Evolutionary conservation across 2,113 vertebrate species (phyloP).

Genomic region (Poecile atricapillus): DNA sequence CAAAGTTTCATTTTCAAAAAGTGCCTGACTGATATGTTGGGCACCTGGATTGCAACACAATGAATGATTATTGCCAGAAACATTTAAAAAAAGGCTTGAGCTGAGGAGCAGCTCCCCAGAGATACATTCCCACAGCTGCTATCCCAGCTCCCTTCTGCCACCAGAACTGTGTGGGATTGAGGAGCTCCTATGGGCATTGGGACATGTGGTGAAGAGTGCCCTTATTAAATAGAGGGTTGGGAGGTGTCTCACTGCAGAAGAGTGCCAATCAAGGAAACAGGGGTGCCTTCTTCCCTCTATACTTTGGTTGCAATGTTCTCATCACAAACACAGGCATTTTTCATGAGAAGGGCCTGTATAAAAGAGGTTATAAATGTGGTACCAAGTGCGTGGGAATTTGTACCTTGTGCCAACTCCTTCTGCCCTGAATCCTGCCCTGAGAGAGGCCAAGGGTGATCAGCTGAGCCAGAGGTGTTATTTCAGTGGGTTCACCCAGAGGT

Average conservation of each 20-base stretch:
- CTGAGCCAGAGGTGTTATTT: neutral
- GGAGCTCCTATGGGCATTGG: accelerated
- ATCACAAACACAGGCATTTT: neutral
- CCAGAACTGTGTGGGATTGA: accelerated
- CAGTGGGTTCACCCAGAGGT: no score
- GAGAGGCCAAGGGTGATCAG: accelerated
- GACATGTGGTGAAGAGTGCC: accelerated
- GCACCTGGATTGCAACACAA: neutral
- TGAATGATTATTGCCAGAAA: neutral
- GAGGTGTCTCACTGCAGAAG: neutral
- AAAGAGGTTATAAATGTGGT: neutral
- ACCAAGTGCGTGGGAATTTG: no score
- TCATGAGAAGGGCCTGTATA: accelerated
- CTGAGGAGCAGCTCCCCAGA: neutral
- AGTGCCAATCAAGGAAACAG: accelerated
- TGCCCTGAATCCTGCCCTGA: neutral
- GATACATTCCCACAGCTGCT: neutral
- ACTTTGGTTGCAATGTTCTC: no score
- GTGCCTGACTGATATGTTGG: neutral
- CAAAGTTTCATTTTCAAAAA: neutral
- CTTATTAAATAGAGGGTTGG: neutral
- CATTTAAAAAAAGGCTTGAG: neutral
- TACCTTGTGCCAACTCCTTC: accelerated
- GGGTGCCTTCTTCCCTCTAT: no score
- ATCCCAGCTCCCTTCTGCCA: neutral